A percentile compares a stretch with the other conserved stretches of the same genome.
Evolutionary conservation across 2,113 vertebrate genomes (phyloP).

Genomic region (Hystrix brachyura): DNA sequence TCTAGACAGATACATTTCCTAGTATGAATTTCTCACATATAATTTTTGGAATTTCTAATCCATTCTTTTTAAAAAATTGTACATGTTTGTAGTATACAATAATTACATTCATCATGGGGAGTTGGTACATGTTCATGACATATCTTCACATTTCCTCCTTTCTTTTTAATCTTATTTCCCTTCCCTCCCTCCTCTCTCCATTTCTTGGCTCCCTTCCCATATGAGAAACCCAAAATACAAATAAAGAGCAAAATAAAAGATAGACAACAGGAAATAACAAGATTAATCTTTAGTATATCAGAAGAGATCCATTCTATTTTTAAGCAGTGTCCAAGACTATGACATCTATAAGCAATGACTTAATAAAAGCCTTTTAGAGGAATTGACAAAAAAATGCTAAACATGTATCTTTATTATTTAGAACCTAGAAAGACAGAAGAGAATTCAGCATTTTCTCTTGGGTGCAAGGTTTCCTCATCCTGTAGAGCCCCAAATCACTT

Average conservation of each 20-base stretch:
- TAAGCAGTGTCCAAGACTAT: background rate
- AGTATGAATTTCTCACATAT: constrained; percentile 9
- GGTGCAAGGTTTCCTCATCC: background rate
- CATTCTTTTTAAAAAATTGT: background rate
- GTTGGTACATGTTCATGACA: background rate
- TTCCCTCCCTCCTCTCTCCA: background rate
- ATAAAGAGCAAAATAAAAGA: background rate
- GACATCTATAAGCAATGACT: background rate
- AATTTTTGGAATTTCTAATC: background rate
- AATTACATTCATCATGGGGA: background rate
- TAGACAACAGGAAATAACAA: background rate
- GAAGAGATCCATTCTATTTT: background rate
- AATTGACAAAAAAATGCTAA: background rate
- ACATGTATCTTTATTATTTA: constrained; percentile 1
- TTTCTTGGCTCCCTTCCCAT: background rate
- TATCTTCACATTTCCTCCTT: background rate
- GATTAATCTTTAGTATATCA: background rate
- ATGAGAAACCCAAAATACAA: background rate
- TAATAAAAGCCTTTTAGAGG: background rate
- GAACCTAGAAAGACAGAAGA: background rate
- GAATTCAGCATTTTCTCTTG: background rate
- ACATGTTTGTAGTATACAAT: background rate
- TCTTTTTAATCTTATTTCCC: too few species aligned
- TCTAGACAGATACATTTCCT: background rate
- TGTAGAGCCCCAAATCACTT: background rate